Evolutionary conservation across 2,888 invertebrate genomes (phyloP), one percentile per base, ranked within the genome.

Genomic region (Drosophila barbarae): DNA sequence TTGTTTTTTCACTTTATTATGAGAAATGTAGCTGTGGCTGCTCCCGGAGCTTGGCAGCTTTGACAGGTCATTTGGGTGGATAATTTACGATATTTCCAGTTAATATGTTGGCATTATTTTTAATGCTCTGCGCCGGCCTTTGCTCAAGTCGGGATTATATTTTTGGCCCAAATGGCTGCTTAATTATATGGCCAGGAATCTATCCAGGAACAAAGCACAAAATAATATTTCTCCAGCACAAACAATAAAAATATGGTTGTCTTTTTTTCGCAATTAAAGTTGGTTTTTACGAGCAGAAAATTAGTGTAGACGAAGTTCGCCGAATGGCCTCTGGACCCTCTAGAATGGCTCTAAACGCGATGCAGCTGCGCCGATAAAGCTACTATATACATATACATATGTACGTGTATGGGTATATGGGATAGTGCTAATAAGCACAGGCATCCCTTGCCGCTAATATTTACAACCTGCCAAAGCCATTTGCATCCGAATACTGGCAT

Each of bases 71-170:
- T 87, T 87, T 76, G 74, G 65, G 30, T 53, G 67, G 21, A 75
- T 79, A 84, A 87, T 86, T 84, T 86, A 86, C 69, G 86, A 74
- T 69, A 84, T 85, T 87, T 86, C 86, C 73, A 72, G 79, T 80
- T 82, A 85, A 86, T 84, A 78, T 72, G 74, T 68, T 74, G 74
- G 73, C 69, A 83, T 77, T 83, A 80, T 58, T 77, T 73, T 83
- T 83, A 74, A 74, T 81, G 73, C 63, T 65, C 49, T 50, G 23
- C 30, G 39, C 13, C 53, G 47, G 41, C 63, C 51, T 49, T 34
- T 46, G 60, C 21, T 32, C 21, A 53, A 66, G 71, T 53, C 69
- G 21, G 83, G 80, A 73, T 80, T 80, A 78, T 71, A 59, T 46
- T 36, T 52, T 36, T 52, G 36, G 32, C 46, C 59, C 52, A 65